Evolutionary conservation across 2,888 invertebrate species (phyloP), one percentile per base, ranked within the genome.

Genomic region (Argyra leucocephala): DNA sequence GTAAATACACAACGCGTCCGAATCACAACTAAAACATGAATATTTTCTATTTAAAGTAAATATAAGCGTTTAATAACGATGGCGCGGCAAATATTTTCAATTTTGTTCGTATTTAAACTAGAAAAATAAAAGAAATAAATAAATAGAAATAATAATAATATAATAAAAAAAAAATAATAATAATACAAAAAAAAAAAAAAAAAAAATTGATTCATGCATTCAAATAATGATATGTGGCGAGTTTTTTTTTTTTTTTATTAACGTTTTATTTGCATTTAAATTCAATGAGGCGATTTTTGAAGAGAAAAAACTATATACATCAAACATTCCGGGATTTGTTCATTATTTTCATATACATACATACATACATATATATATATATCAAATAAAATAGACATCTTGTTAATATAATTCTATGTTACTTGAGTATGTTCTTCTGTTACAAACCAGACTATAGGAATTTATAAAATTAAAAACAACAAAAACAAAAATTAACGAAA

Each of bases 171-270:
- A 6, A 6, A 31, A 31, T 12, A 48, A 48, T 48, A 48, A n/a
- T 15, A 48, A 48, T 48, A 48, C 5, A 18, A 48, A 18, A 48
- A 18, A 18, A 48, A 48, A 9, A 48, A 48, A 6, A 48, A 18
- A 48, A 48, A 48, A 48, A 48, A 12, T 37, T 15, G 48, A 48
- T 48, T 15, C 48, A 48, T 48, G 48, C 48, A 48, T n/a, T 48
- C n/a, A 48, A 48, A 48, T 48, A 48, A 48, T 48, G 48, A 48
- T 48, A 48, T 48, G 48, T 48, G 48, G 48, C 48, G 48, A n/a
- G 48, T 18, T 48, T 48, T 48, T 48, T 18, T 48, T 48, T 18
- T 5, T 18, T 48, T 48, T 48, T 48, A 18, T 37, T 37, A n/a
- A n/a, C n/a, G n/a, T 48, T 48, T 31, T 1, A 12, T 48, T 18